Evolutionary conservation across 2,113 vertebrate genomes (phyloP).

Genomic region (Oostethus manadensis): DNA sequence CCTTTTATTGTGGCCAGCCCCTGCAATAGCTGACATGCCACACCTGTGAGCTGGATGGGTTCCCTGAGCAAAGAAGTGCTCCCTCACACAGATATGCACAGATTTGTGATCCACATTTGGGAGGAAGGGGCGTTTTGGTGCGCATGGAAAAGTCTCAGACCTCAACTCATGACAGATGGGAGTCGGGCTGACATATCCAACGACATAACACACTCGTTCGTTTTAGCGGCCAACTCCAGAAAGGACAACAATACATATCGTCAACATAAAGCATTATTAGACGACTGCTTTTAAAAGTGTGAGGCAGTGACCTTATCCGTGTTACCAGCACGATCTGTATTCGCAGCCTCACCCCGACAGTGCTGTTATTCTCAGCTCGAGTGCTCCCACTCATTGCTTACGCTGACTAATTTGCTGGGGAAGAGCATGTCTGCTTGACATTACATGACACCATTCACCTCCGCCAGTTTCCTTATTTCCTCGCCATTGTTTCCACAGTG

Average conservation of each 20-base stretch:
- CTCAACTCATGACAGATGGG: too few relatives aligned
- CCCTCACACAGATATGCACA: too few relatives aligned
- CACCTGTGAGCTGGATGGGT: too few relatives aligned
- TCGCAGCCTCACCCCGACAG: constrained; percentile 42
- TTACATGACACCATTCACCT: constrained; percentile 51
- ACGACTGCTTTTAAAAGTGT: constrained; percentile 27
- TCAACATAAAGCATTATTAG: constrained; percentile 19
- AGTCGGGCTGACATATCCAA: too few relatives aligned
- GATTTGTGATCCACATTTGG: too few relatives aligned
- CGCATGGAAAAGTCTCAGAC: too few relatives aligned
- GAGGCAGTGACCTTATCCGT: constrained; percentile 47
- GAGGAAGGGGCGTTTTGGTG: too few relatives aligned
- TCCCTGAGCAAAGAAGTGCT: too few relatives aligned
- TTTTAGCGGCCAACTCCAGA: too few relatives aligned
- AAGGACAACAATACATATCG: not conserved
- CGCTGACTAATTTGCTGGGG: constrained; percentile 50
- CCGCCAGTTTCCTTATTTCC: constrained; percentile 39
- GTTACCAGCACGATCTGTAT: constrained; percentile 46
- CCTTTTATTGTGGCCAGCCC: too few relatives aligned
- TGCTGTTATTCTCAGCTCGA: constrained; percentile 51
- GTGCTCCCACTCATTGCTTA: constrained; percentile 36
- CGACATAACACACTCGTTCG: too few relatives aligned
- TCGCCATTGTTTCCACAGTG: constrained; percentile 29
- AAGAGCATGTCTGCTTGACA: constrained; percentile 41
- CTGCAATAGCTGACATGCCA: too few relatives aligned